Conservation (phyloP, 2,113 vertebrate genomes). For the Neoarius graeffei region DNA sequence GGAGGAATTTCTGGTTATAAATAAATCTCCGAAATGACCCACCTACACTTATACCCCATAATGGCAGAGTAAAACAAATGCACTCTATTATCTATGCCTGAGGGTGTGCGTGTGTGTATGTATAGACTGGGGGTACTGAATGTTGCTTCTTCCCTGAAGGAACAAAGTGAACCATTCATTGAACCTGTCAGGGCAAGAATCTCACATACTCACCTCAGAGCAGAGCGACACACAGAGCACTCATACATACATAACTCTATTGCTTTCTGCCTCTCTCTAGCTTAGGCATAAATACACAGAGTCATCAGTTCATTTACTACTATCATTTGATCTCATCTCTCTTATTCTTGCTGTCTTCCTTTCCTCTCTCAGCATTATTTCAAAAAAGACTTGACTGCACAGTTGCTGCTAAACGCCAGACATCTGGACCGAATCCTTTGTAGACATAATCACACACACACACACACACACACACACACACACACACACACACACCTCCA, state of each 20-base stretch:
- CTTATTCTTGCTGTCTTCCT: neutral
- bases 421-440: conserved; percentile 42
- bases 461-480: conserved; percentile 21
- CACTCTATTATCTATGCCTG: conserved; percentile 41
- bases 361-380: conserved; percentile 1
- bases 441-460: conserved; percentile 23
- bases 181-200: conserved; percentile 49
- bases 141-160: conserved; percentile 44
- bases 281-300: conserved; percentile 14
- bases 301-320: conserved; percentile 22
- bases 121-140: conserved; percentile 30
- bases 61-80: conserved; percentile 53
- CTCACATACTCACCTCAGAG: conserved; percentile 47
- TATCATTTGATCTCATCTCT: neutral
- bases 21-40: conserved; percentile 43
- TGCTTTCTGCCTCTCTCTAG: neutral
- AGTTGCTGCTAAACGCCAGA: conserved; percentile 42
- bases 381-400: conserved; percentile 28
- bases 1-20: conserved; percentile 51
- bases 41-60: conserved; percentile 46
- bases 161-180: conserved; percentile 56
- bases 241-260: conserved; percentile 16
- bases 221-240: conserved; percentile 33
- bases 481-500: conserved; percentile 13
- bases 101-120: conserved; percentile 32